Conservation (phyloP, 1,140 invertebrate genomes). For the Paraescarpia echinospica region DNA sequence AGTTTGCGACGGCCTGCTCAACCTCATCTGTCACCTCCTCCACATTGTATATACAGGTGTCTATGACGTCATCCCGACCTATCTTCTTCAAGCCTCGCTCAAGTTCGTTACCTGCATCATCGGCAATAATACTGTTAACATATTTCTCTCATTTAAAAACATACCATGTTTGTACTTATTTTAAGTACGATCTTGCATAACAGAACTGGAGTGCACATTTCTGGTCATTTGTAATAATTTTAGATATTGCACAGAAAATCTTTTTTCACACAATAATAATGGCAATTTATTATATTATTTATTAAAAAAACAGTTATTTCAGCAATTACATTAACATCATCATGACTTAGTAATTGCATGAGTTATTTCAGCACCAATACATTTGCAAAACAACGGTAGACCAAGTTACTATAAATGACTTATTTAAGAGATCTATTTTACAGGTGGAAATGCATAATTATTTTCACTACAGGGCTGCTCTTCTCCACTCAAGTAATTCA, state of each 20-base stretch:
- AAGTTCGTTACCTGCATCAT: constrained; percentile 71
- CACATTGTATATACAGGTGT: constrained; percentile 84
- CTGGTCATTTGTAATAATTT: not conserved
- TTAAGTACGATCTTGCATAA: not conserved
- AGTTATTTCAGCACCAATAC: not conserved
- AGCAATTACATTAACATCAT: too few relatives aligned
- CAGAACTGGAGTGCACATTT: not conserved
- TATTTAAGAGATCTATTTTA: not conserved
- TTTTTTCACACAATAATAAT: too few relatives aligned
- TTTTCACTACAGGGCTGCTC: not conserved
- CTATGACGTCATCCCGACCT: constrained; percentile 87
- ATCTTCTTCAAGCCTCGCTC: constrained; percentile 87
- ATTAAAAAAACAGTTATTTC: too few relatives aligned
- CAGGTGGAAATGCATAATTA: not conserved
- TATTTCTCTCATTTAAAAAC: not conserved
- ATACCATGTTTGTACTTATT: not conserved
- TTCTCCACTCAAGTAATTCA: not conserved
- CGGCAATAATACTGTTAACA: not conserved
- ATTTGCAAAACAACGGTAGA: not conserved
- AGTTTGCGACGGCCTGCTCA: constrained; percentile 76
- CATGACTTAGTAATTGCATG: not conserved
- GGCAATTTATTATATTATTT: too few relatives aligned
- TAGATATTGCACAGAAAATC: not conserved
- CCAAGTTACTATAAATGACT: not conserved
- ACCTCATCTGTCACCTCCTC: constrained; percentile 78